Base-by-base conservation (phyloP, 2,888 invertebrate species). In the Ptilodon capucinus region DNA sequence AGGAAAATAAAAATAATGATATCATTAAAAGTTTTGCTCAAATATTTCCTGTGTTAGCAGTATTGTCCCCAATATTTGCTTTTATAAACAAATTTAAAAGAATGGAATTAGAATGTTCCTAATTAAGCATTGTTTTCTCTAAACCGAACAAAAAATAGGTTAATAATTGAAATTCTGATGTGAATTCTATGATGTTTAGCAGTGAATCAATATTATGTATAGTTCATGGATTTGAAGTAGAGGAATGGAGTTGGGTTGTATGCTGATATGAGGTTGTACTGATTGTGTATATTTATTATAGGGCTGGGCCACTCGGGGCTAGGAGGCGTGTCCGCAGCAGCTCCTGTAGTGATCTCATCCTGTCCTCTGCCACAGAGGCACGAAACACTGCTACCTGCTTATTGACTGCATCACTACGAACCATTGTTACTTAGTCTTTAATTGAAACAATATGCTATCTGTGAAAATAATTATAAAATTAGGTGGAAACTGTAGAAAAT, bases 301-400 rank as follows among this genome's bases (percentile, higher is more conserved):
- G 93, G 93, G 93, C 93, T 93, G 92, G 92, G 92, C 91, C 87
- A 93, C 92, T 93, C 91, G 93, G 93, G 93, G 93, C 93, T 92
- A 91, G 91, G 91, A 91, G 92, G 90, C 89, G 83, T 84, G 86
- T 85, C 87, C 86, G 82, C 85, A 85, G 90, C 90, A 88, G 91
- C 91, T 89, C 83, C 83, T 86, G 89, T 82, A 85, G 91, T 90
- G 91, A 91, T 91, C 89, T 90, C 90, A 89, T 86, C 83, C 78
- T 79, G 84, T 80, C 89, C 86, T 88, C 87, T 86, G 82, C 79
- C 80, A 84, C 76, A 86, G 89, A 86, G 88, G 89, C 85, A 84
- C 78, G 82, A 81, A 85, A 86, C 87, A 86, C 86, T 86, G 89
- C 88, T 91, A 92, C 92, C 92, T 93, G 92, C 92, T 93, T 91